These are phyloP conservation scores for Sebastiscus albofasciatus DNA, from an alignment of 2,797 vertebrate species.

Conservation along the genomic window DNA sequence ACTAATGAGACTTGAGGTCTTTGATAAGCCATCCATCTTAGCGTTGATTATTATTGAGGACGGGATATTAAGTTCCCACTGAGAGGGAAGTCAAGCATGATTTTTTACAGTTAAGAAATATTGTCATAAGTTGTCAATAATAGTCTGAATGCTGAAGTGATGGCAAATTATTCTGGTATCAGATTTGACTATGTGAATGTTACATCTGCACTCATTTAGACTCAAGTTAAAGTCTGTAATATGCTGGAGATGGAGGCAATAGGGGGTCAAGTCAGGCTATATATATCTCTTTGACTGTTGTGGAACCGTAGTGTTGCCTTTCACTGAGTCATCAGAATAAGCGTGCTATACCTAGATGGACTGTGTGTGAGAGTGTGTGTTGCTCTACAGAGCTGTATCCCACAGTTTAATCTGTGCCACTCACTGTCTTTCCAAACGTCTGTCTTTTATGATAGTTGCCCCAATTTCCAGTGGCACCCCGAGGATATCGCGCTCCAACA, in stretches of 20 bases:
- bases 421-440: slow-evolving; percentile 12
- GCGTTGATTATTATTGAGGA: background rate
- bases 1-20: slow-evolving; percentile 23
- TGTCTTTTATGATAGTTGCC: slow-evolving; percentile 80
- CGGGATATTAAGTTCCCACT: background rate
- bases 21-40: slow-evolving; percentile 15
- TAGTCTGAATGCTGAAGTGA: background rate
- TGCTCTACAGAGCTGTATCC: background rate
- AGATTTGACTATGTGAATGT: slow-evolving; percentile 2
- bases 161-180: slow-evolving; percentile 8
- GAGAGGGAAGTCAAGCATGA: slow-evolving; percentile 1
- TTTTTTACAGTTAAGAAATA: slow-evolving; percentile 1
- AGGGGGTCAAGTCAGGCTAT: slow-evolving; percentile 53
- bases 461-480: slow-evolving; percentile 85
- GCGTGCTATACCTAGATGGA: slow-evolving; percentile 1
- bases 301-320: slow-evolving; percentile 57
- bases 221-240: slow-evolving; percentile 32
- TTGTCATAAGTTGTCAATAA: slow-evolving; percentile 9
- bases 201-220: background rate
- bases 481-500: slow-evolving; percentile 97
- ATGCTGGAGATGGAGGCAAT: slow-evolving; percentile 35
- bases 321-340: slow-evolving; percentile 63
- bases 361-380: slow-evolving; percentile 1
- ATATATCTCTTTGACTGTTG: slow-evolving; percentile 65
- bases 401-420: slow-evolving; percentile 1